Conservation (phyloP, 1,140 invertebrate genomes). For the Aphelenchoides fujianensis region DNA sequence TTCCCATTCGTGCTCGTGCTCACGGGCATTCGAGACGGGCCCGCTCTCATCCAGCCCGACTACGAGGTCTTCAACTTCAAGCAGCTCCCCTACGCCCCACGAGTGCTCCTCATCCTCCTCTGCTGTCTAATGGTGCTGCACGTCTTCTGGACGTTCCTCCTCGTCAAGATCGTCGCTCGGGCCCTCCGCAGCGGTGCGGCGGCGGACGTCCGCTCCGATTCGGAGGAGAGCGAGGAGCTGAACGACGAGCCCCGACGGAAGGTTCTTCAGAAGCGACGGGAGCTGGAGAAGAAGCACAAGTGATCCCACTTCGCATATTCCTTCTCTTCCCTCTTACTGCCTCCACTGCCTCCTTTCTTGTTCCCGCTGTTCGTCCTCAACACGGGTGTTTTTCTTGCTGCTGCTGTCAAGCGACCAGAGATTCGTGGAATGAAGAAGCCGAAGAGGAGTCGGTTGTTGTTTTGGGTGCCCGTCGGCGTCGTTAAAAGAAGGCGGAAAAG, state of each 20-base stretch:
- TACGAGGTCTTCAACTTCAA: constrained; percentile 79
- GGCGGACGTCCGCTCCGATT: constrained; percentile 50
- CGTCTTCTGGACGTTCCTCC: constrained; percentile 90
- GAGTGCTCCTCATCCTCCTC: constrained; percentile 87
- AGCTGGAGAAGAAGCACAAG: too few relatives aligned
- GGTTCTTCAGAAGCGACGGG: not conserved
- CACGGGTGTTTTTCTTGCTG: too few relatives aligned
- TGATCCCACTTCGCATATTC: too few relatives aligned
- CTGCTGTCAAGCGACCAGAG: too few relatives aligned
- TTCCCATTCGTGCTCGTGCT: constrained; percentile 72
- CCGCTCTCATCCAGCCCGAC: constrained; percentile 68
- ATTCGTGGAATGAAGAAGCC: too few relatives aligned
- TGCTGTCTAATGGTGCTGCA: constrained; percentile 80
- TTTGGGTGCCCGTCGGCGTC: too few relatives aligned
- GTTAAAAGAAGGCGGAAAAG: too few relatives aligned
- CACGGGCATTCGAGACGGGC: constrained; percentile 49
- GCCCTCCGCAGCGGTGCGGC: constrained; percentile 77
- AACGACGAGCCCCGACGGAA: not conserved
- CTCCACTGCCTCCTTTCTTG: too few relatives aligned
- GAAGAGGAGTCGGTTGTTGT: too few relatives aligned
- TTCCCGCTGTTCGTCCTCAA: too few relatives aligned
- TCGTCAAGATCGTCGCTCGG: constrained; percentile 79
- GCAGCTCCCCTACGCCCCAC: constrained; percentile 89
- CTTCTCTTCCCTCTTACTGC: too few relatives aligned
- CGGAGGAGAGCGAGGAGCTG: constrained; percentile 39